These are phyloP conservation scores for Helicolenus hilgendorfi DNA, from an alignment of 2,797 vertebrate genomes.

Conservation along the genomic window DNA sequence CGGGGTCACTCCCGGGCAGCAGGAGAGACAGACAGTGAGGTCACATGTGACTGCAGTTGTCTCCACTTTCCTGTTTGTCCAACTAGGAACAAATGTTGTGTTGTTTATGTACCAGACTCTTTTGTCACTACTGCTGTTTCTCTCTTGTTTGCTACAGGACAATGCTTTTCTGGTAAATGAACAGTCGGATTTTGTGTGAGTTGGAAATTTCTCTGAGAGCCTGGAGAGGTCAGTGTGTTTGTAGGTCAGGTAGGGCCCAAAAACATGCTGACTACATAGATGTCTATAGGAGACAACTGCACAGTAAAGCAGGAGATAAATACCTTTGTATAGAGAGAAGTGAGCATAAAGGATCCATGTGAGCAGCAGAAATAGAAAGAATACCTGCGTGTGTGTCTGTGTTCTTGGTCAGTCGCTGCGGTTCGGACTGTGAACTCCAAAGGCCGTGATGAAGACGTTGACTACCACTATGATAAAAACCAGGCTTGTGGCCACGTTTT, in stretches of 20 bases:
- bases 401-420: slow-evolving; percentile 33
- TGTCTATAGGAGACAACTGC: slow-evolving; percentile 55
- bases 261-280: slow-evolving; percentile 72
- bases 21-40: slow-evolving; percentile 65
- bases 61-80: slow-evolving; percentile 73
- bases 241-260: slow-evolving; percentile 78
- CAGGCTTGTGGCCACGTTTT: slow-evolving; percentile 91
- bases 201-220: slow-evolving; percentile 77
- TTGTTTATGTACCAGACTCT: slow-evolving; percentile 64
- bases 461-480: slow-evolving; percentile 94
- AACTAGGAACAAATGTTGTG: slow-evolving; percentile 63
- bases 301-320: slow-evolving; percentile 47
- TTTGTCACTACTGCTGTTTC: slow-evolving; percentile 49
- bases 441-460: slow-evolving; percentile 95
- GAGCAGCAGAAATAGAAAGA: slow-evolving; percentile 21
- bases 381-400: slow-evolving; percentile 19
- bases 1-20: slow-evolving; percentile 56
- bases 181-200: slow-evolving; percentile 36
- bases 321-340: slow-evolving; percentile 34
- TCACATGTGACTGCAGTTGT: slow-evolving; percentile 67
- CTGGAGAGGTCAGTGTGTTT: slow-evolving; percentile 82
- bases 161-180: slow-evolving; percentile 69
- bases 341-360: slow-evolving; percentile 30
- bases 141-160: slow-evolving; percentile 46
- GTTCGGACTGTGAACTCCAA: slow-evolving; percentile 91